phyloP scores from a whole-genome alignment of 2,888 invertebrate genomes.

The Galeopsomyia nigrocyanea region DNA sequence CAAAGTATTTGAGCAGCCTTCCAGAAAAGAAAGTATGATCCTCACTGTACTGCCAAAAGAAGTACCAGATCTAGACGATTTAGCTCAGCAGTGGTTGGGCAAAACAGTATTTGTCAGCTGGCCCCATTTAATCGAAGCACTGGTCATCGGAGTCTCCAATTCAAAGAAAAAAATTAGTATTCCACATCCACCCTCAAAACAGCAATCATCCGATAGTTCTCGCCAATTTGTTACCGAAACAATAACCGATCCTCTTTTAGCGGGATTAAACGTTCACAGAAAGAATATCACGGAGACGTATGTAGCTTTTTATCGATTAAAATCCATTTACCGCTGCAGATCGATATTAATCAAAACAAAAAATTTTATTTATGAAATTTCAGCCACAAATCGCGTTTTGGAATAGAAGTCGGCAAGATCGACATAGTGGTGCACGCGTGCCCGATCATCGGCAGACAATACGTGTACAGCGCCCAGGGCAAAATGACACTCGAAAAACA shows the following conservation, averaged over 20 bases:
- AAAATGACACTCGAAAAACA: constrained; percentile 78
- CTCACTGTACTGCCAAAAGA: constrained; percentile 73
- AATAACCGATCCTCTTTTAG: constrained; percentile 44
- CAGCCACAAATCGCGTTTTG: constrained; percentile 80
- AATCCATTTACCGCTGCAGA: constrained; percentile 10
- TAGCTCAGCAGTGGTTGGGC: constrained; percentile 79
- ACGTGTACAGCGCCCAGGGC: constrained; percentile 74
- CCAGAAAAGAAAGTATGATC: constrained; percentile 87
- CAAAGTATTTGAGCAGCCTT: constrained; percentile 89
- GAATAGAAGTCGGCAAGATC: constrained; percentile 82
- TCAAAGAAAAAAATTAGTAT: constrained; percentile 61
- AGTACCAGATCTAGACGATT: constrained; percentile 69
- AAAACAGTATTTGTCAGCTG: constrained; percentile 86
- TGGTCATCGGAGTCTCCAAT: constrained; percentile 77
- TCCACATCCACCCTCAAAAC: constrained; percentile 42
- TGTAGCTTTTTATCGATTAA: constrained; percentile 56
- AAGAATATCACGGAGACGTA: constrained; percentile 74
- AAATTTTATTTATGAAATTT: constrained; percentile 58
- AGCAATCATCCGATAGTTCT: constrained; percentile 10
- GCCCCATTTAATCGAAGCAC: constrained; percentile 93
- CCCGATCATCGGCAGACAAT: constrained; percentile 79
- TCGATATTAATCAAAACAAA: background rate
- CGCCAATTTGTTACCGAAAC: constrained; percentile 50
- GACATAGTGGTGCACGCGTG: constrained; percentile 79
- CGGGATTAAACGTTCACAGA: constrained; percentile 66